Evolutionary conservation across 2,113 vertebrate species (phyloP).

Genomic region (Rhagologus leucostigma): DNA sequence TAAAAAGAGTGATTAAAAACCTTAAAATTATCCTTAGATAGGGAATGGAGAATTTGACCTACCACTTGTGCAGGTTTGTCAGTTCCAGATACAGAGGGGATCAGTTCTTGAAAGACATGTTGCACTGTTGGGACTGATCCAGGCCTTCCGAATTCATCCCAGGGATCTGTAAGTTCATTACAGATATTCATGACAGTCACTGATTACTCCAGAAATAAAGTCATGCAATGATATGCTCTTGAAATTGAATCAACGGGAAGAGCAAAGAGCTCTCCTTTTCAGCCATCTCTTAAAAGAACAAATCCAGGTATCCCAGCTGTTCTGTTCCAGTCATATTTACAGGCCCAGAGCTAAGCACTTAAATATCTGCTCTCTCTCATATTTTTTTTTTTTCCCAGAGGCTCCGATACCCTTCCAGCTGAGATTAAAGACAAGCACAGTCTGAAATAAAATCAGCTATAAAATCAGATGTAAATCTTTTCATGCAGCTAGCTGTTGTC

Average conservation of each 20-base stretch:
- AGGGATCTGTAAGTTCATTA: not conserved
- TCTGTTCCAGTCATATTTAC: not conserved
- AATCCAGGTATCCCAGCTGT: not conserved
- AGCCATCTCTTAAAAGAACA: not conserved
- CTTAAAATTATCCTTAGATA: not conserved
- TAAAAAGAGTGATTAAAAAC: not conserved
- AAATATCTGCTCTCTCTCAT: not conserved
- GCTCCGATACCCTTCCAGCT: not conserved
- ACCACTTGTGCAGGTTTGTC: not conserved
- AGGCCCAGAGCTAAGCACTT: not conserved
- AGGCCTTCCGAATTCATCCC: not conserved
- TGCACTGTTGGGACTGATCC: not conserved
- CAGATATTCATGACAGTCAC: not conserved
- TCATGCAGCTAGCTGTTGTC: not conserved
- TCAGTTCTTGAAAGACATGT: not conserved
- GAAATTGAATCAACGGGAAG: not conserved
- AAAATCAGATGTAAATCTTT: not conserved
- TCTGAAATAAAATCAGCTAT: not conserved
- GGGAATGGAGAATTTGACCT: not conserved
- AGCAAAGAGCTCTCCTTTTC: not conserved
- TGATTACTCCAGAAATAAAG: slow-evolving; percentile 14
- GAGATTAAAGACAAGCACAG: not conserved
- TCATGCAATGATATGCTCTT: not conserved
- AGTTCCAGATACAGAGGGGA: not conserved
- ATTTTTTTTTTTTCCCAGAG: not conserved